phyloP scores from a whole-genome alignment of 2,797 vertebrate genomes.

The Alca torda region DNA sequence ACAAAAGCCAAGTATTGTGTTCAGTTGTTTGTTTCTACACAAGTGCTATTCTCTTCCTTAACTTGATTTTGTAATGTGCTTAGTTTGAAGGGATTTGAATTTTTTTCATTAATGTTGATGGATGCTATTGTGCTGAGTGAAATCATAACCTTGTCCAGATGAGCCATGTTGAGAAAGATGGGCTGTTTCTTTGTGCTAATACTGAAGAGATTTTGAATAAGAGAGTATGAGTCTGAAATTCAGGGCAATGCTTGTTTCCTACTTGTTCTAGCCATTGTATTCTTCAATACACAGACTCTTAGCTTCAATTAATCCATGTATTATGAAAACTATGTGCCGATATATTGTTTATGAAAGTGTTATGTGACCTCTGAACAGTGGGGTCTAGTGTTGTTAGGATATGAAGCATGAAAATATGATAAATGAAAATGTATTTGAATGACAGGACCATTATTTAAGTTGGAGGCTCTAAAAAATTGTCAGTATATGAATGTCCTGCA shows the following conservation, averaged over 20 bases:
- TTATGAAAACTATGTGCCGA: neutral
- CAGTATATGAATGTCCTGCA: neutral
- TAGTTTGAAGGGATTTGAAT: constrained; percentile 17
- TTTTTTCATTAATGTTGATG: constrained; percentile 8
- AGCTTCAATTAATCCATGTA: neutral
- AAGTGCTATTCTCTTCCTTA: constrained; percentile 41
- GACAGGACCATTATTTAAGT: neutral
- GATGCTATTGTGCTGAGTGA: neutral
- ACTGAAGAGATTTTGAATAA: constrained; percentile 5
- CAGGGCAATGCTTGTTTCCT: neutral
- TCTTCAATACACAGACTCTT: neutral
- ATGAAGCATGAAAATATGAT: neutral
- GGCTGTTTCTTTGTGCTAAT: constrained; percentile 17
- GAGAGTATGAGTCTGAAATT: neutral
- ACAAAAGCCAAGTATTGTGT: constrained; percentile 44
- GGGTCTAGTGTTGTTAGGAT: neutral
- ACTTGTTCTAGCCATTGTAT: neutral
- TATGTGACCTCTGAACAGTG: neutral
- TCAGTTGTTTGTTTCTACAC: constrained; percentile 56
- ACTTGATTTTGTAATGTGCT: constrained; percentile 58
- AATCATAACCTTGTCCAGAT: constrained; percentile 46
- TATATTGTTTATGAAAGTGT: neutral
- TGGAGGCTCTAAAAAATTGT: neutral
- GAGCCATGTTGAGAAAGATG: neutral
- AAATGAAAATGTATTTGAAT: neutral